Evolutionary conservation across 2,888 invertebrate genomes (phyloP).

Genomic region (Tipula helvola): DNA sequence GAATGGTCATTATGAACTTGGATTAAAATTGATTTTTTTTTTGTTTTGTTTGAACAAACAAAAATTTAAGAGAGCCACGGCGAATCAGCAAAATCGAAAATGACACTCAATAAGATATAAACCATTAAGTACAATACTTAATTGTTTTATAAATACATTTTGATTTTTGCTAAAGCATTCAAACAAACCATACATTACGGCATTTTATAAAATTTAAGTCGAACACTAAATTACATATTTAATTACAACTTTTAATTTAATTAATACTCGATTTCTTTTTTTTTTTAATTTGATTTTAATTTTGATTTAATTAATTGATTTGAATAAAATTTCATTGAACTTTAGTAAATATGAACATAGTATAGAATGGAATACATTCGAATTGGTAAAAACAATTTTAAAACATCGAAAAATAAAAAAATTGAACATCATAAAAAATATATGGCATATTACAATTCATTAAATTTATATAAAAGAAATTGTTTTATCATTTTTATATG

Average conservation of each 20-base stretch:
- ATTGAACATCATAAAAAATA: not conserved
- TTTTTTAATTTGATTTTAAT: not conserved
- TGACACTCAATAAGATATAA: not conserved
- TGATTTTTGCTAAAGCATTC: not conserved
- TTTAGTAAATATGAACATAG: not conserved
- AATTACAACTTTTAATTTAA: not conserved
- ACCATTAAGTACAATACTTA: not conserved
- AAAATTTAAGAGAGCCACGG: not conserved
- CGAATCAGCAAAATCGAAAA: not conserved
- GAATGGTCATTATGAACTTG: not conserved
- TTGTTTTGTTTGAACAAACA: not conserved
- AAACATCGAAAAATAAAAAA: not conserved
- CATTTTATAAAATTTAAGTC: not conserved
- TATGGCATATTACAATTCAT: not conserved
- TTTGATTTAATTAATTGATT: not conserved
- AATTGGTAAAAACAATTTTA: not conserved
- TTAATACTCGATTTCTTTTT: not conserved
- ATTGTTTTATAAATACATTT: not conserved
- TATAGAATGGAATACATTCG: not conserved
- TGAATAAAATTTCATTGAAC: not conserved
- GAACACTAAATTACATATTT: not conserved
- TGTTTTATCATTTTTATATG: conserved; percentile 4
- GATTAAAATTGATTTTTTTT: not conserved
- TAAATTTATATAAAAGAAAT: not conserved
- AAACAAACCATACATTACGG: not conserved